These are phyloP conservation scores for Amphipyra berbera DNA, from an alignment of 2,888 invertebrate genomes.

Conservation along the genomic window DNA sequence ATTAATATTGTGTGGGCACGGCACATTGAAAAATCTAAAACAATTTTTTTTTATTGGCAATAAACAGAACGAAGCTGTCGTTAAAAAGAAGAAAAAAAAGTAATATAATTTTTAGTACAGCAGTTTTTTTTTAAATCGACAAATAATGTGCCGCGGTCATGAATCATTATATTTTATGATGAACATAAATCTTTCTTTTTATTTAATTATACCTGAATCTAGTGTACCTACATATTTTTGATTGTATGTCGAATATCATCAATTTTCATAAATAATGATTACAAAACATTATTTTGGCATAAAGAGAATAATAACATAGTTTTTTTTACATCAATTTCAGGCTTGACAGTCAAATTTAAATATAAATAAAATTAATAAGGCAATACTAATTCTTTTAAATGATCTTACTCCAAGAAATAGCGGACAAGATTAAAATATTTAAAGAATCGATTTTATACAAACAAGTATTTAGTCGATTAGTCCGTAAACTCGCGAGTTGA, in stretches of 20 bases:
- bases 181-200: neutral
- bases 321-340: constrained; percentile 16
- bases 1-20: constrained; percentile 3
- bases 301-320: constrained; percentile 42
- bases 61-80: neutral
- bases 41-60: neutral
- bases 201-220: neutral
- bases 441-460: constrained; percentile 30
- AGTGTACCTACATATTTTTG: neutral
- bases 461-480: constrained; percentile 42
- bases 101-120: no score
- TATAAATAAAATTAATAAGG: constrained; percentile 30
- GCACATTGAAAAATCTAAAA: constrained; percentile 3
- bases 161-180: neutral
- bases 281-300: constrained; percentile 40
- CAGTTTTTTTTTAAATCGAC: neutral
- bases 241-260: neutral
- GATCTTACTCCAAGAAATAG: constrained; percentile 13
- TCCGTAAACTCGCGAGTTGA: constrained; percentile 12
- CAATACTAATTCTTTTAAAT: constrained; percentile 37
- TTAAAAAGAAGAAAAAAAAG: no score
- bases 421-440: constrained; percentile 27
- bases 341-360: constrained; percentile 21
- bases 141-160: neutral
- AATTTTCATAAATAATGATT: constrained; percentile 16